Conservation (phyloP, 2,113 vertebrate species). For the Ceyx melanurus region DNA sequence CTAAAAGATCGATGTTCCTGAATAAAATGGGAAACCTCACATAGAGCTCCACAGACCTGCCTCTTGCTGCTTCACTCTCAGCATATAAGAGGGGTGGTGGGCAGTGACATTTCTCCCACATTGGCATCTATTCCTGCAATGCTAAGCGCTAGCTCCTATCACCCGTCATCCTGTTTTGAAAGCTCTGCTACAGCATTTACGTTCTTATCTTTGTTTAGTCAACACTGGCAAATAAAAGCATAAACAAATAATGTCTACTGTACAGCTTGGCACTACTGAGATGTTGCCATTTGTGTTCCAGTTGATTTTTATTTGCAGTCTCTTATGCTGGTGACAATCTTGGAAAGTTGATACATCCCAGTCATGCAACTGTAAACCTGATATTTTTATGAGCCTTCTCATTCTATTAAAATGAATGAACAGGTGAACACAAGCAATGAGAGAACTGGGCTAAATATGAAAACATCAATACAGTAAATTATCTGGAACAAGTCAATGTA, state of each 20-base stretch:
- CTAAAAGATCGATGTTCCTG: background rate
- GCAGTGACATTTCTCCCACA: background rate
- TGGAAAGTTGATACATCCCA: background rate
- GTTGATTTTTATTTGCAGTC: conserved; percentile 12
- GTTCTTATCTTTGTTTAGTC: conserved; percentile 30
- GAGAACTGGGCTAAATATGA: background rate
- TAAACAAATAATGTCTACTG: conserved; percentile 25
- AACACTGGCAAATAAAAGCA: conserved; percentile 22
- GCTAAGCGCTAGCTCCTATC: background rate
- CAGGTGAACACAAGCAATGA: background rate
- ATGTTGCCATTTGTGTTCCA: background rate
- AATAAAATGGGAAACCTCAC: background rate
- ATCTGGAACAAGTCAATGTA: background rate
- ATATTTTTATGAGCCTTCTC: background rate
- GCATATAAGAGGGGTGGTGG: background rate
- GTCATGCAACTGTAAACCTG: background rate
- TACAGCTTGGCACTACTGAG: background rate
- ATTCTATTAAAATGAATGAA: conserved; percentile 5
- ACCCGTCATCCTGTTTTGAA: background rate
- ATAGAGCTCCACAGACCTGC: background rate
- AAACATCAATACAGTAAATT: background rate
- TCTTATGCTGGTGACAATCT: background rate
- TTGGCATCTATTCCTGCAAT: background rate
- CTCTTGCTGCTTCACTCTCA: background rate
- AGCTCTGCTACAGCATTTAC: conserved; percentile 8